Conservation (phyloP, 2,113 vertebrate genomes). For the Menura novaehollandiae region DNA sequence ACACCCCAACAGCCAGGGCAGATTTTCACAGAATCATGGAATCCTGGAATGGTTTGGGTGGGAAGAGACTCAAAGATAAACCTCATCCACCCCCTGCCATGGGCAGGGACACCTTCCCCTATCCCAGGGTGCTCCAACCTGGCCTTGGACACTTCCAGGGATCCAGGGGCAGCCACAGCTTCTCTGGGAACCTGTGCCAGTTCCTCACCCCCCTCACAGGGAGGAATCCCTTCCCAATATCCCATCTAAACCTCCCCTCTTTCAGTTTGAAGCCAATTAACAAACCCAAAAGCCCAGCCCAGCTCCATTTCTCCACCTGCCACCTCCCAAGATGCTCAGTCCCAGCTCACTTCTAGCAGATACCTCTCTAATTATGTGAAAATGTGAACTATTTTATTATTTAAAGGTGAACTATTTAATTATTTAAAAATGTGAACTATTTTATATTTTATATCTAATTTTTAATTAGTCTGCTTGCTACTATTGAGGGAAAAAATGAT, state of each 20-base stretch:
- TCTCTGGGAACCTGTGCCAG: background rate
- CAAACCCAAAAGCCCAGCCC: background rate
- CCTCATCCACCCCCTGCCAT: background rate
- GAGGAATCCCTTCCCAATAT: background rate
- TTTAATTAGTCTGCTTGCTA: background rate
- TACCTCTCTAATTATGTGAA: accelerated
- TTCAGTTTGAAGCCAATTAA: background rate
- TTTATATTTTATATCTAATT: background rate
- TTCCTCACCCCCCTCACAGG: background rate
- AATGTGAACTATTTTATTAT: too few species aligned
- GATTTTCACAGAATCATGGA: background rate
- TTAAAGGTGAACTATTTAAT: too few species aligned
- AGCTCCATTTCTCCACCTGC: background rate
- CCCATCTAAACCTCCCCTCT: background rate
- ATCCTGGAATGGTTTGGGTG: too few species aligned
- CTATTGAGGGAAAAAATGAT: accelerated
- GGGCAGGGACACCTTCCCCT: background rate
- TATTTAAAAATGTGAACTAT: too few species aligned
- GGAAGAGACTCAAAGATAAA: background rate
- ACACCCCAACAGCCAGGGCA: background rate
- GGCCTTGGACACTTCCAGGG: background rate
- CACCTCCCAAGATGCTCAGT: background rate
- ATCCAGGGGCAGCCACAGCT: background rate
- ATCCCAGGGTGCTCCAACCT: background rate
- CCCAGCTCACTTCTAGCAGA: background rate